These are phyloP conservation scores for Akabosia matsudoensis DNA, from an alignment of 1,140 invertebrate genomes.

Conservation along the genomic window DNA sequence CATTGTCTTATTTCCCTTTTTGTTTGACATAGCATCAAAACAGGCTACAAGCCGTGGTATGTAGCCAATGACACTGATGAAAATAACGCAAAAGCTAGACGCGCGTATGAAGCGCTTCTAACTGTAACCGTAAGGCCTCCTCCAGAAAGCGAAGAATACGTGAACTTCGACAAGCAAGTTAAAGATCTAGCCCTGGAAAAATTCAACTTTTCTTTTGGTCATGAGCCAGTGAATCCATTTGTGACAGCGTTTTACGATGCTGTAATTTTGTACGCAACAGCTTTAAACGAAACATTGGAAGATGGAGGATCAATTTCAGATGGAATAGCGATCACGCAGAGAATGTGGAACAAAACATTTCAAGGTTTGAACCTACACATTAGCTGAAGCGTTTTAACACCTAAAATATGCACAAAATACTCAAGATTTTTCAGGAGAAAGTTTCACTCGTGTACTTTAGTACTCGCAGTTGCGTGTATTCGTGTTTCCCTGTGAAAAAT, in stretches of 20 bases:
- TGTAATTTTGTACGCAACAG: slow-evolving; percentile 85
- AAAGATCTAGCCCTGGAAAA: slow-evolving; percentile 72
- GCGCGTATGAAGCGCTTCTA: slow-evolving; percentile 83
- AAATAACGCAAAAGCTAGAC: slow-evolving; percentile 76
- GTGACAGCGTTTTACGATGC: slow-evolving; percentile 94
- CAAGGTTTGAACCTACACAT: slow-evolving; percentile 58
- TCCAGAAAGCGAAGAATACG: slow-evolving; percentile 58
- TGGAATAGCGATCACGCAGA: slow-evolving; percentile 65
- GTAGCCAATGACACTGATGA: slow-evolving; percentile 71
- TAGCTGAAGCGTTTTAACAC: not conserved
- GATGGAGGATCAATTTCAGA: slow-evolving; percentile 62
- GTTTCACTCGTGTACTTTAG: too few relatives aligned
- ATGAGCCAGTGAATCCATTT: slow-evolving; percentile 72
- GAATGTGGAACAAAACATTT: slow-evolving; percentile 89
- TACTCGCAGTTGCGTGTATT: too few relatives aligned
- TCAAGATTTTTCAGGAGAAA: too few relatives aligned
- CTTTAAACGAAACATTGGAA: slow-evolving; percentile 77
- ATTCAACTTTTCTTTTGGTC: slow-evolving; percentile 69
- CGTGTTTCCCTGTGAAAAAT: too few relatives aligned
- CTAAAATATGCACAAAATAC: too few relatives aligned
- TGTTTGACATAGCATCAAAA: slow-evolving; percentile 30
- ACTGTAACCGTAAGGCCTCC: slow-evolving; percentile 84
- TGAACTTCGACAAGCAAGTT: slow-evolving; percentile 56
- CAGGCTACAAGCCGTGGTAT: slow-evolving; percentile 70
- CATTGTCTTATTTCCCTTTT: not conserved